Evolutionary conservation across 53 echinoderm and acorn worm genomes (phyloP), one percentile per base, ranked within the genome.

Genomic region (Hippasteria phrygiana): DNA sequence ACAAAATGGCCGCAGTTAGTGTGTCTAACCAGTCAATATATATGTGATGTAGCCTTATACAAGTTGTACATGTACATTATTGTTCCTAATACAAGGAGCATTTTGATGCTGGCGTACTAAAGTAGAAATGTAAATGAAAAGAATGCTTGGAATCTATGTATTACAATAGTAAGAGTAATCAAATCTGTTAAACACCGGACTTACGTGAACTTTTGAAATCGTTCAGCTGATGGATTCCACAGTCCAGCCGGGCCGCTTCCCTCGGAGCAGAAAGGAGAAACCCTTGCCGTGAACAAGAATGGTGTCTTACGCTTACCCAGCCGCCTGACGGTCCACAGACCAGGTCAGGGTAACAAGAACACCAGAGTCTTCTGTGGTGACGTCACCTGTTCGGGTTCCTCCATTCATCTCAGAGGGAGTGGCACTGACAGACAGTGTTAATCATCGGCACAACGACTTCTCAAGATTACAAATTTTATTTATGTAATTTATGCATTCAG

Each of bases 401-500:
- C 75, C 75, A 75, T 48, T 48, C 9, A n/a, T 31, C 47, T 50
- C 75, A 12, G 47, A 75, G 50, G 75, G 75, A 42, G 75, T 11
- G 32, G 17, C 33, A 7, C 69, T 26, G 2, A 35, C n/a, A 33
- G 32, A 33, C 13, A 2, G 34, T 14, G 1, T 7, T 13, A 35
- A 0, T 14, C 43, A 22, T 35, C 67, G 26, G 34, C 14, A 66
- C 31, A 66, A 34, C 29, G 32, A 66, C 36, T 66, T 32, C 35
- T 16, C 34, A 0, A 29, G 59, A 17, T 22, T 59, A 7, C 26
- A 22, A 26, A 59, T 59, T 7, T 59, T n/a, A 59, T 20, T 59
- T 59, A 4, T 59, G n/a, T n/a, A n/a, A 22, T 5, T 24, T 22
- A 59, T 17, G n/a, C 8, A 20, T 8, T 22, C 26, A 59, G 7